Base-by-base conservation (phyloP, 2,113 vertebrate genomes). In the Lophius piscatorius region DNA sequence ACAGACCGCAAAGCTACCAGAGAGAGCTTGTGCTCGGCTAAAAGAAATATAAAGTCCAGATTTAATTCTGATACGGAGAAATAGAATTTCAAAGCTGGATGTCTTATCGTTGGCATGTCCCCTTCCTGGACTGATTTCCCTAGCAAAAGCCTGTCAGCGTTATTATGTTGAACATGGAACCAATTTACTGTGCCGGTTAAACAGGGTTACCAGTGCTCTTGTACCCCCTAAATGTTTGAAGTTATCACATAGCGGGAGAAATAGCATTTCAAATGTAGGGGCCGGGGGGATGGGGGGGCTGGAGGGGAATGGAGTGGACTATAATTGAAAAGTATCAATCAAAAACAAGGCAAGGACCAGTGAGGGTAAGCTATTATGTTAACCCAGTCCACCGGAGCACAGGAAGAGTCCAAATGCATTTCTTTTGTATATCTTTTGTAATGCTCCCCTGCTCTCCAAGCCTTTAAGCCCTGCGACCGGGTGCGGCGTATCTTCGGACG, bases 301-400 rank as follows among this genome's bases (percentile, higher is more conserved):
- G 50, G 34, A 44, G 64, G 17, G 90, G 93, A 94, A 65, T 36
- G 47, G 70, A 81, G 69, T 64, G 83, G 93, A 93, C 93, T 95
- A 95, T 98, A 98, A 98, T 98, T 97, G 96, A 98, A 98, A 98
- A 98, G 95, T 98, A 98, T 98, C 96, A 98, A 97, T 98, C 96
- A 98, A 95, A 93, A 92, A 94, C 93, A 94, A 92, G 91, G 90
- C 92, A 81, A 87, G 91, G 87, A 91, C 88, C 90, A 80, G 85
- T 63, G 54, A 72, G 88, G 89, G 87, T 75, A 91, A 89, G 91
- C 84, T 87, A 86, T 89, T 90, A 90, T 87, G 89, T 90, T 89
- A 89, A 91, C 88, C 90, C 88, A 76, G 81, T 85, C 84, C 71
- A 54, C 59, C 56, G 57, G 66, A 62, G 74, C 78, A 75, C 82